Percentiles rank a stretch among this genome's conserved stretches.
phyloP scores from a whole-genome alignment of 92 coral and sea anemone species.

The Micromussa lordhowensis region DNA sequence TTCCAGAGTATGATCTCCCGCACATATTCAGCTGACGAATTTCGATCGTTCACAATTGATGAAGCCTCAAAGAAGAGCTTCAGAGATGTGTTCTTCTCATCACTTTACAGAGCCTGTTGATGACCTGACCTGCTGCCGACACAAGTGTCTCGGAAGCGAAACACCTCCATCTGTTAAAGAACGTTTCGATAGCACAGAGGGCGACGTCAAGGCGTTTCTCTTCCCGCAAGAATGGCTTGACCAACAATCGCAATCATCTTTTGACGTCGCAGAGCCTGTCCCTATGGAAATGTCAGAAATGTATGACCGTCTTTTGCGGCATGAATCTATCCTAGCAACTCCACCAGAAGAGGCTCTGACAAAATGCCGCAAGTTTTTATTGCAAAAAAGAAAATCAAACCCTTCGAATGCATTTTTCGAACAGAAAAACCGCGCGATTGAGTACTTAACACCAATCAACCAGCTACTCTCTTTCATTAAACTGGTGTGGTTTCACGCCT shows the following conservation, averaged over 20 bases:
- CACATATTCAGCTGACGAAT: conserved; percentile 13
- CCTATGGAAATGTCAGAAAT: conserved; percentile 7
- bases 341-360: conserved; percentile 18
- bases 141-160: neutral
- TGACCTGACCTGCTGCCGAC: conserved; percentile 43
- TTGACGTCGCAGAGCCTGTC: conserved; percentile 17
- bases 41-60: conserved; percentile 15
- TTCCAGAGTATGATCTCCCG: conserved; percentile 33
- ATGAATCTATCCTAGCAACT: conserved; percentile 26
- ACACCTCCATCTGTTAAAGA: conserved; percentile 10
- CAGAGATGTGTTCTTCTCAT: conserved; percentile 3
- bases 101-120: neutral
- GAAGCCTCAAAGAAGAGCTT: conserved; percentile 16
- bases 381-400: neutral
- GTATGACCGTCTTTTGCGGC: neutral
- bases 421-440: conserved; percentile 19
- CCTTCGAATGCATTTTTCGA: neutral
- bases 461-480: neutral
- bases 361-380: neutral
- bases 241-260: conserved; percentile 5
- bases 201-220: conserved; percentile 1
- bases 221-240: conserved; percentile 39
- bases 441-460: neutral
- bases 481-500: conserved; percentile 10
- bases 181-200: neutral